A percentile compares a stretch with the other conserved stretches of the same genome.
Conservation (phyloP, 2,113 vertebrate genomes). For the Haplochromis vanheusdeni region DNA sequence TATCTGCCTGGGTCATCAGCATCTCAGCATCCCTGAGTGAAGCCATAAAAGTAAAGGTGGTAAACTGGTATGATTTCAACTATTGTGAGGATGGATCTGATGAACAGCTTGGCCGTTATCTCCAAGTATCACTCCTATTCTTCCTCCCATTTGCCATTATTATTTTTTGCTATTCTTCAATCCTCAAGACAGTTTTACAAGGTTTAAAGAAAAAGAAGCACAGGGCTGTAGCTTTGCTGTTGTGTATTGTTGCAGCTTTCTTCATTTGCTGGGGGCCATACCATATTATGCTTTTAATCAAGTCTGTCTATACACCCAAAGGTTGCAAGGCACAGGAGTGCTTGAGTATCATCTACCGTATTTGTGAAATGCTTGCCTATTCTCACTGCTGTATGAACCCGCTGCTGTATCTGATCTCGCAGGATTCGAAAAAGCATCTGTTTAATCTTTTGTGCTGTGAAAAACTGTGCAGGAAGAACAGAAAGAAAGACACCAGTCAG, state of each 20-base stretch:
- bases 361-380: neutral
- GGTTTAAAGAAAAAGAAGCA: slow-evolving; percentile 26
- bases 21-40: neutral
- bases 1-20: neutral
- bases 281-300: neutral
- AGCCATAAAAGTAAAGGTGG: neutral
- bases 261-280: neutral
- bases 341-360: too few species aligned
- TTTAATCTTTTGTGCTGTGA: neutral
- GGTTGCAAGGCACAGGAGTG: too few species aligned
- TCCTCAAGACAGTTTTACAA: slow-evolving; percentile 61
- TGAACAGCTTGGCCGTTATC: neutral
- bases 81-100: neutral
- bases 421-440: slow-evolving; percentile 36
- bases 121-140: neutral
- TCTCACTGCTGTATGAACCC: neutral
- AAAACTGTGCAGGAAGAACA: neutral
- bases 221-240: neutral
- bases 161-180: slow-evolving; percentile 68
- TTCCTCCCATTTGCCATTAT: slow-evolving; percentile 66
- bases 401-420: neutral
- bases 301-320: neutral
- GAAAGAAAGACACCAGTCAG: neutral
- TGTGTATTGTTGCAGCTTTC: neutral
- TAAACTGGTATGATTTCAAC: neutral